Conservation (phyloP, 2,888 invertebrate species). For the Psylliodes chrysocephalus region DNA sequence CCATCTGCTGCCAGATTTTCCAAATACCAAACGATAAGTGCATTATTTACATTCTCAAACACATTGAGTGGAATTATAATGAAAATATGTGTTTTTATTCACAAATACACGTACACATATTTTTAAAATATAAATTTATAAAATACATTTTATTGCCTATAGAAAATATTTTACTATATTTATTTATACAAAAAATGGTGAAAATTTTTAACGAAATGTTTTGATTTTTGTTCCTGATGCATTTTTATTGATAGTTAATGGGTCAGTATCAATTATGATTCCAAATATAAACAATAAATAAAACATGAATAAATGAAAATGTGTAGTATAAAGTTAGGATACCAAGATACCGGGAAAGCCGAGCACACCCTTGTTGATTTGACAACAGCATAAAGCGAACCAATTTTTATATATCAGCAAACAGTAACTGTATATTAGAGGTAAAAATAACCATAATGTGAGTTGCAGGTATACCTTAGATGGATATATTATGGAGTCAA, state of each 20-base stretch:
- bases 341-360: too few relatives aligned
- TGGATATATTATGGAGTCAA: too few relatives aligned
- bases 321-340: too few relatives aligned
- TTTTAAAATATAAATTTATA: conserved; percentile 27
- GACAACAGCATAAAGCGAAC: too few relatives aligned
- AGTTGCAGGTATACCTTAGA: too few relatives aligned
- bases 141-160: conserved; percentile 35
- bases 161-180: conserved; percentile 16
- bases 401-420: too few relatives aligned
- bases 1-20: background rate
- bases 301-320: too few relatives aligned
- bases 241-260: background rate
- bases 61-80: conserved; percentile 31
- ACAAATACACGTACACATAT: conserved; percentile 24
- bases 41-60: conserved; percentile 33
- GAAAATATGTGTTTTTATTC: conserved; percentile 20
- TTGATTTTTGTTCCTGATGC: background rate
- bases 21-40: conserved; percentile 24
- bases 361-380: too few relatives aligned
- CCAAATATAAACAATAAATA: too few relatives aligned
- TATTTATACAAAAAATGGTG: conserved; percentile 5
- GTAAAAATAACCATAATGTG: too few relatives aligned
- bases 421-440: too few relatives aligned
- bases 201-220: background rate
- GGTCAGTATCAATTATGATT: background rate